Conservation (phyloP, 2,797 vertebrate genomes). For the Prunella strophiata region DNA sequence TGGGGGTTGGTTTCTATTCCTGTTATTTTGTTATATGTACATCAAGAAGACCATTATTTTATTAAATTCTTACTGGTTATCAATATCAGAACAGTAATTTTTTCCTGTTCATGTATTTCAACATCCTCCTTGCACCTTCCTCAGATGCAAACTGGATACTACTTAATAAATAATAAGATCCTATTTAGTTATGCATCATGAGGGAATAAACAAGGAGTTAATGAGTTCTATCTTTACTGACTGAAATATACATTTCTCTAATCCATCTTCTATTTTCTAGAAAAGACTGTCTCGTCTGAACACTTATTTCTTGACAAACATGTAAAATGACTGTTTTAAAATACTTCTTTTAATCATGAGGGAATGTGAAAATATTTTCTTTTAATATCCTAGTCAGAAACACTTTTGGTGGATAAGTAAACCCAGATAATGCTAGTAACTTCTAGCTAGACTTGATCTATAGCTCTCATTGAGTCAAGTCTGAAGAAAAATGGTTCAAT, state of each 20-base stretch:
- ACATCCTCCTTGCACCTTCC: background rate
- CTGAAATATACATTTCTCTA: background rate
- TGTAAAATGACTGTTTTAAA: background rate
- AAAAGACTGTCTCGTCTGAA: background rate
- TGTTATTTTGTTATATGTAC: background rate
- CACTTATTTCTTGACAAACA: background rate
- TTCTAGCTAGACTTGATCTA: slow-evolving; percentile 53
- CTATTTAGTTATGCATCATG: background rate
- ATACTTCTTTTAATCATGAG: background rate
- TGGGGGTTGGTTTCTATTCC: background rate
- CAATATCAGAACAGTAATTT: background rate
- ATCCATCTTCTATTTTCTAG: background rate
- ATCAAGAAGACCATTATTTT: background rate
- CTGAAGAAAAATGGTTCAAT: slow-evolving; percentile 67
- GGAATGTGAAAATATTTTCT: background rate
- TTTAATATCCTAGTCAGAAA: background rate
- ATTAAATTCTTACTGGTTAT: background rate
- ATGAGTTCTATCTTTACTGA: background rate
- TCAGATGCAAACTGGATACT: background rate
- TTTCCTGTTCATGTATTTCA: background rate
- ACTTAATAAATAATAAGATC: background rate
- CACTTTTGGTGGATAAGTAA: background rate
- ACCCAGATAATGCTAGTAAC: slow-evolving; percentile 13
- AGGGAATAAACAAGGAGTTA: background rate
- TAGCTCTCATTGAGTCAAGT: slow-evolving; percentile 63